These are phyloP conservation scores for Frankliniella intonsa DNA, from an alignment of 2,888 invertebrate species.

Conservation along the genomic window DNA sequence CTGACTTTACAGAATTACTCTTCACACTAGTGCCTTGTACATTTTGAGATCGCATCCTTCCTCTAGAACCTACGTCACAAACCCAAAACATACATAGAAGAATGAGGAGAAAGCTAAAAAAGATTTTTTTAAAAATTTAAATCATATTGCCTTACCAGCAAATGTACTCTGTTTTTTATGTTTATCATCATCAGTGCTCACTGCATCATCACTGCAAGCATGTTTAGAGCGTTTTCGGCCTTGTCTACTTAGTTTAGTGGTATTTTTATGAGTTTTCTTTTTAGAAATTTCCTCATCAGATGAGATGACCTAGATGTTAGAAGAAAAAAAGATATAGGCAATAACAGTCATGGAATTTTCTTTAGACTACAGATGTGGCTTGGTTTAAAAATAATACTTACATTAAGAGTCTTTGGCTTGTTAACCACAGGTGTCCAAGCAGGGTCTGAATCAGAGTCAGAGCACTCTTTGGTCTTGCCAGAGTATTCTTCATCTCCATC, in stretches of 20 bases:
- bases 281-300: background rate
- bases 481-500: conserved; percentile 55
- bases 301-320: background rate
- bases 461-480: conserved; percentile 58
- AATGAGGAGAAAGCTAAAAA: background rate
- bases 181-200: background rate
- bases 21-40: background rate
- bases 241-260: background rate
- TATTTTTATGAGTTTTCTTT: background rate
- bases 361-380: no score
- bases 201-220: background rate
- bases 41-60: background rate
- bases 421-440: conserved; percentile 66
- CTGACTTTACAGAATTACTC: background rate
- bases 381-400: background rate
- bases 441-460: conserved; percentile 65
- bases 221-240: background rate
- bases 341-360: conserved; percentile 8
- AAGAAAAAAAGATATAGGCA: background rate
- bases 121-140: no score
- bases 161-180: background rate
- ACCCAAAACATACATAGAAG: background rate
- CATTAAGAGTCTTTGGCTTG: conserved; percentile 19
- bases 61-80: background rate
- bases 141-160: no score